Conservation (phyloP, 1,140 invertebrate species). For the Myzus persicae region DNA sequence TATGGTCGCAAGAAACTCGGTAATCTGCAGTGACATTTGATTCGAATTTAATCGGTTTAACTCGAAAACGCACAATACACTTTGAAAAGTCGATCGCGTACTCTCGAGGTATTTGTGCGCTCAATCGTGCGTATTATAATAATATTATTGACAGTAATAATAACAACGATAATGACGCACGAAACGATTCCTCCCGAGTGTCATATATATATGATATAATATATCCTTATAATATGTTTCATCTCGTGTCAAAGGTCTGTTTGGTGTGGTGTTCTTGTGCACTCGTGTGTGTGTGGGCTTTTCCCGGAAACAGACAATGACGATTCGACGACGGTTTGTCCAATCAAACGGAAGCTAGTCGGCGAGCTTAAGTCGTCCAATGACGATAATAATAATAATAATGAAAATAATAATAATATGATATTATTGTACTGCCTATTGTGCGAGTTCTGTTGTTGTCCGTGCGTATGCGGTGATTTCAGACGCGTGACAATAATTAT, state of each 20-base stretch:
- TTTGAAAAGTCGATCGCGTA: background rate
- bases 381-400: too few species aligned
- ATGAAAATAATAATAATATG: background rate
- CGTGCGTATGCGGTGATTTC: too few species aligned
- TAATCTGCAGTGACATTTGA: background rate
- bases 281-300: too few species aligned
- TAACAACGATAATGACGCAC: background rate
- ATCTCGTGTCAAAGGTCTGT: background rate
- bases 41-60: background rate
- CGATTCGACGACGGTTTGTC: background rate
- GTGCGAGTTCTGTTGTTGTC: background rate
- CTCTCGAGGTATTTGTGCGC: background rate
- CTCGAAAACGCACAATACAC: too few species aligned
- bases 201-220: too few species aligned
- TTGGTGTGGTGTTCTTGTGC: background rate
- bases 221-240: background rate
- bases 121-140: background rate
- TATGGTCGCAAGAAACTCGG: background rate
- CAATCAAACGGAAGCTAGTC: background rate
- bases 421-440: background rate
- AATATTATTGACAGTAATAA: background rate
- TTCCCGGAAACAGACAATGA: background rate
- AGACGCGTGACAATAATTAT: too few species aligned
- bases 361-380: background rate
- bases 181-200: background rate